A percentile compares a stretch with the other conserved stretches of the same genome.
Conservation (phyloP, 2,888 invertebrate genomes). For the Campoletis raptor region DNA sequence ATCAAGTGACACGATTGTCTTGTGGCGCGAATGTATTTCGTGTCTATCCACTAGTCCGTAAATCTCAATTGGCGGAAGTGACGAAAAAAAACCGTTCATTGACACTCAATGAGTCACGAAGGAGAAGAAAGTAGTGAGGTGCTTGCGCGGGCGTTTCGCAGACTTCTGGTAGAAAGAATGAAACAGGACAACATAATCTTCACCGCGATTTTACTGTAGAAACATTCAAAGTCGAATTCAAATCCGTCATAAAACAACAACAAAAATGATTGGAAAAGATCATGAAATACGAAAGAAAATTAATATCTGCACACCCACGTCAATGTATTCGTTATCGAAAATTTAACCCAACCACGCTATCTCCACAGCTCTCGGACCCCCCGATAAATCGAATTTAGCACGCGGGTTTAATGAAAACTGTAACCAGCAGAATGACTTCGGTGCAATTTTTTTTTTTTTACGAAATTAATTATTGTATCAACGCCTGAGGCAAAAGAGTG, state of each 20-base stretch:
- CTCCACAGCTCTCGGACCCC: background rate
- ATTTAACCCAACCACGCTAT: background rate
- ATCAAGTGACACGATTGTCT: constrained; percentile 39
- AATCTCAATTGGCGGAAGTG: constrained; percentile 77
- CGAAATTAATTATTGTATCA: background rate
- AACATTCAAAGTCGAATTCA: constrained; percentile 45
- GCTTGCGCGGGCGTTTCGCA: constrained; percentile 20
- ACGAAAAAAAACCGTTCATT: constrained; percentile 28
- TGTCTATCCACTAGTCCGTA: background rate
- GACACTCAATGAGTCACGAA: constrained; percentile 57
- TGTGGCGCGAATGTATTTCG: constrained; percentile 68
- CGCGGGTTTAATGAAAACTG: constrained; percentile 3
- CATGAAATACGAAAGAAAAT: background rate
- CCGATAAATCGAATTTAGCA: constrained; percentile 24
- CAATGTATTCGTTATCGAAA: constrained; percentile 20
- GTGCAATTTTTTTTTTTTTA: background rate
- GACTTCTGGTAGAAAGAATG: constrained; percentile 24
- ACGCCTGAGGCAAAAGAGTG: background rate
- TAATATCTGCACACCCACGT: background rate
- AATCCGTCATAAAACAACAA: background rate
- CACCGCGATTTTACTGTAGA: constrained; percentile 15
- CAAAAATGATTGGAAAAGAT: background rate
- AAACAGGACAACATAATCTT: constrained; percentile 25
- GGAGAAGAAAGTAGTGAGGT: constrained; percentile 73
- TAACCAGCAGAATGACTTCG: background rate